These are phyloP conservation scores for Crotophaga sulcirostris DNA, from an alignment of 2,113 vertebrate genomes.

Conservation along the genomic window DNA sequence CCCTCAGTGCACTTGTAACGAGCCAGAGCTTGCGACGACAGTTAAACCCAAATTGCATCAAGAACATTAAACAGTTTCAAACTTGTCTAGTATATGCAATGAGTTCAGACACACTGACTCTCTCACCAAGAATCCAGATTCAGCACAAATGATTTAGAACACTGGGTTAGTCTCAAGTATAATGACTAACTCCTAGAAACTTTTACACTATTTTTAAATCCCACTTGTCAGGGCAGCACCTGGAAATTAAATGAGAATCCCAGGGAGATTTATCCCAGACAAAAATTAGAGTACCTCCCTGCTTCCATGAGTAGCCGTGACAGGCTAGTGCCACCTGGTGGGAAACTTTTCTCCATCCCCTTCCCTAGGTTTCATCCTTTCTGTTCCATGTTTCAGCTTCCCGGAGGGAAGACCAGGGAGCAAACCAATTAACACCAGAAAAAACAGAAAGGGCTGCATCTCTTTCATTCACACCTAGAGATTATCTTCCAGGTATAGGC, in stretches of 20 bases:
- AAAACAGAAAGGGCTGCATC: neutral
- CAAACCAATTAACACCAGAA: neutral
- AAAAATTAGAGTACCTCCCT: neutral
- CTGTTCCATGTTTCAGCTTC: neutral
- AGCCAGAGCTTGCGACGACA: constrained; percentile 54
- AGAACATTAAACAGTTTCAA: constrained; percentile 66
- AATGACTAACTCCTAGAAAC: constrained; percentile 54
- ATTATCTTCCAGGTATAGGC: neutral
- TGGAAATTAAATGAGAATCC: constrained; percentile 26
- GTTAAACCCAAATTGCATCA: constrained; percentile 44
- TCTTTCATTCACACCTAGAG: neutral
- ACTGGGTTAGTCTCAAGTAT: constrained; percentile 19
- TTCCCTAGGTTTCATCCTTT: neutral
- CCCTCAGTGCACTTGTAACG: neutral
- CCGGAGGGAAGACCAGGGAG: neutral
- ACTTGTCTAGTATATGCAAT: constrained; percentile 40
- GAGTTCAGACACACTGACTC: constrained; percentile 54
- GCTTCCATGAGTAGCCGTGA: neutral
- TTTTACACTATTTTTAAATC: constrained; percentile 50
- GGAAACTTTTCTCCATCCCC: neutral
- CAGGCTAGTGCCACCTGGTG: constrained; percentile 52
- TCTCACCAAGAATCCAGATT: constrained; percentile 36
- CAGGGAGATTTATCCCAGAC: neutral
- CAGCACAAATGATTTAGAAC: constrained; percentile 37
- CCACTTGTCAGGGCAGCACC: constrained; percentile 47